Conservation (phyloP, 2,113 vertebrate species). For the Pluvianellus socialis region DNA sequence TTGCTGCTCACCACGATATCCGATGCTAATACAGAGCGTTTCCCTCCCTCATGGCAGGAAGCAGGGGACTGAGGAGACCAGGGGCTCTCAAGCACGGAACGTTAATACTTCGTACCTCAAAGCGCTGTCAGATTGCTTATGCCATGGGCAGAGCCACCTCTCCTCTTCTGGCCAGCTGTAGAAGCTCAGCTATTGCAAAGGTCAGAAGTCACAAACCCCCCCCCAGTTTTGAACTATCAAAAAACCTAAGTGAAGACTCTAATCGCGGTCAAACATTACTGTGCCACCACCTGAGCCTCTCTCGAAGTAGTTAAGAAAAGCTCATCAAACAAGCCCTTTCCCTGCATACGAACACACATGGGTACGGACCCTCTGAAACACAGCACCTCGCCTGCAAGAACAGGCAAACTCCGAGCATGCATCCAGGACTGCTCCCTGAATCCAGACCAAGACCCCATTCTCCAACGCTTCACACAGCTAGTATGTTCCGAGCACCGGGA, state of each 20-base stretch:
- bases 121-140: not conserved
- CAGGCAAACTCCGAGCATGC: rapidly evolving
- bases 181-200: not conserved
- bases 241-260: not conserved
- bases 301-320: not conserved
- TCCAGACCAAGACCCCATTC: rapidly evolving
- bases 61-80: not conserved
- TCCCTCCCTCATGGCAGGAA: not conserved
- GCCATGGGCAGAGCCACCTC: not conserved
- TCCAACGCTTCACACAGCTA: rapidly evolving
- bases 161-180: not conserved
- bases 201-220: not conserved
- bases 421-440: too few relatives aligned
- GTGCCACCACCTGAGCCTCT: not conserved
- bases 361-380: not conserved
- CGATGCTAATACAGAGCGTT: not conserved
- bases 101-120: not conserved
- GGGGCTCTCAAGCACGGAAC: not conserved
- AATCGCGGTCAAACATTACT: not conserved
- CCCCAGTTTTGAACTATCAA: not conserved
- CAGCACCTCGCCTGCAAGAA: not conserved
- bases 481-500: not conserved
- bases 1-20: not conserved
- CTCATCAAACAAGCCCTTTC: not conserved
- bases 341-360: not conserved